Percentiles rank a stretch among this genome's conserved stretches.
phyloP scores from a whole-genome alignment of 1,140 invertebrate genomes.

The Zophobas morio region DNA sequence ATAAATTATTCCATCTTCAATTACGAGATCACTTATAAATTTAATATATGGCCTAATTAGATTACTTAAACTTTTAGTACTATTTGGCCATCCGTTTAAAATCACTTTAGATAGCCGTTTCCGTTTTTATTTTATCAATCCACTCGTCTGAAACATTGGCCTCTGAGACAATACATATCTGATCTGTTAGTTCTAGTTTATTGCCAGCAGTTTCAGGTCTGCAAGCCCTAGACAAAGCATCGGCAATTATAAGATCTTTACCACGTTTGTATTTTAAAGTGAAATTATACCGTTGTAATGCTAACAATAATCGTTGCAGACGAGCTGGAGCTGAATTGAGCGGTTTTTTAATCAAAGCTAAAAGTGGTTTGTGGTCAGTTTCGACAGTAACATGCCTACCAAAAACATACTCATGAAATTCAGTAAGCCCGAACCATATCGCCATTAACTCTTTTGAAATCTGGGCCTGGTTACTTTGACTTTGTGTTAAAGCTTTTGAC shows the following conservation, averaged over 20 bases:
- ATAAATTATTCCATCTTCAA: slow-evolving; percentile 59
- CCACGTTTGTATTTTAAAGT: slow-evolving; percentile 50
- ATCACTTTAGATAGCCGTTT: slow-evolving; percentile 58
- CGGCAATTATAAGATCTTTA: slow-evolving; percentile 60
- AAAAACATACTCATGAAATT: slow-evolving; percentile 55
- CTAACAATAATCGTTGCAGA: slow-evolving; percentile 53
- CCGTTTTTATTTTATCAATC: slow-evolving; percentile 58
- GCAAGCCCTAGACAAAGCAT: slow-evolving; percentile 64
- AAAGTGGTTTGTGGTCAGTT: slow-evolving; percentile 57
- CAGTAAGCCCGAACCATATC: slow-evolving; percentile 56
- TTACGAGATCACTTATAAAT: slow-evolving; percentile 53
- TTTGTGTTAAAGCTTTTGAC: slow-evolving; percentile 62
- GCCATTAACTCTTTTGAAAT: slow-evolving; percentile 66
- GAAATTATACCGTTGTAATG: slow-evolving; percentile 53
- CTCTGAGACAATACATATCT: slow-evolving; percentile 42
- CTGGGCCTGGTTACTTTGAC: slow-evolving; percentile 63
- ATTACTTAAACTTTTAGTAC: slow-evolving; percentile 54
- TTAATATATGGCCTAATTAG: slow-evolving; percentile 46
- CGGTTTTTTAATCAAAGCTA: slow-evolving; percentile 53
- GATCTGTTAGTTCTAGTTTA: slow-evolving; percentile 36
- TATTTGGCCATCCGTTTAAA: slow-evolving; percentile 65
- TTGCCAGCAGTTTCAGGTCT: slow-evolving; percentile 22
- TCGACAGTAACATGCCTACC: slow-evolving; percentile 56
- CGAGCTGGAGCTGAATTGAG: slow-evolving; percentile 44
- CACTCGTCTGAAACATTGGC: slow-evolving; percentile 51